phyloP scores from a whole-genome alignment of 1,140 invertebrate genomes.

The Dermatophagoides farinae region DNA sequence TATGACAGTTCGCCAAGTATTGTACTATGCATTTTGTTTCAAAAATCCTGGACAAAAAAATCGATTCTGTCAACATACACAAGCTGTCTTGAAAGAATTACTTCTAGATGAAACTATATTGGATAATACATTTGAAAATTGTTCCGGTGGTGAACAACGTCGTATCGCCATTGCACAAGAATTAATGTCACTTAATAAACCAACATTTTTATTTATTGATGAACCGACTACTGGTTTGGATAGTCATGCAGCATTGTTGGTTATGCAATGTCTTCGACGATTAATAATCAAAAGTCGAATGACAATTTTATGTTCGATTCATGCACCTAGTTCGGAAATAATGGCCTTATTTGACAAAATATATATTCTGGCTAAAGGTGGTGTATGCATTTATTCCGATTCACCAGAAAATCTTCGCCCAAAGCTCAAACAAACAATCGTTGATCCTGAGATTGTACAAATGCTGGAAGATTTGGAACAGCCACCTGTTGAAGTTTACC shows the following conservation, averaged over 20 bases:
- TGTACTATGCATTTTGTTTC: conserved; percentile 2
- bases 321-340: conserved; percentile 13
- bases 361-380: conserved; percentile 13
- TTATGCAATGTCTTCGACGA: background rate
- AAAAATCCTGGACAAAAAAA: background rate
- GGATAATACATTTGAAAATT: background rate
- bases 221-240: conserved; percentile 13
- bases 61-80: background rate
- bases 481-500: background rate
- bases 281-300: background rate
- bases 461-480: background rate
- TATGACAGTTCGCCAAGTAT: background rate
- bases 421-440: background rate
- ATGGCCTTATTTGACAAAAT: conserved; percentile 14
- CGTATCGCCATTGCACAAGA: conserved; percentile 12
- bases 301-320: conserved; percentile 13
- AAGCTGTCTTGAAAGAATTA: background rate
- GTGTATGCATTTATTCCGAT: conserved; percentile 22
- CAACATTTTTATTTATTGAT: conserved; percentile 9
- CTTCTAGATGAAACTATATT: background rate
- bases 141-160: conserved; percentile 9
- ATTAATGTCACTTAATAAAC: background rate
- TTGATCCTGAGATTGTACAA: background rate
- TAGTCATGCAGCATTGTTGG: background rate
- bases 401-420: conserved; percentile 13